Evolutionary conservation across 2,113 vertebrate genomes (phyloP).

Genomic region (Gambusia holbrooki): DNA sequence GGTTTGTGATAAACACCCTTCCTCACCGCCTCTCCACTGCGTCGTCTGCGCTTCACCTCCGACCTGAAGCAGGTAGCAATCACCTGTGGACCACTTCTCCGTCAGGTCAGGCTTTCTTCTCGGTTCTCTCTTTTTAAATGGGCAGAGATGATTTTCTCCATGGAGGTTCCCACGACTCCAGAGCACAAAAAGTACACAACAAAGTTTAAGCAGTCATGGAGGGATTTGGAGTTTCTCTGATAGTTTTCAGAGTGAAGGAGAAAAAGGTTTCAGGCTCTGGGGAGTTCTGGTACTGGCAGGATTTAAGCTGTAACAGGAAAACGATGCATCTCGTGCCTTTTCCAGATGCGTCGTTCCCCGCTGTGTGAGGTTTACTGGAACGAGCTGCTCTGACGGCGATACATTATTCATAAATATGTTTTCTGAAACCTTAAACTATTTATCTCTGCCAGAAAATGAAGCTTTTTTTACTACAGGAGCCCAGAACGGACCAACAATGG

Average conservation of each 20-base stretch:
- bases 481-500: not conserved
- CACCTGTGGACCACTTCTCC: conserved; percentile 9
- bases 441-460: not conserved
- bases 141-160: conserved; percentile 47
- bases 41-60: conserved; percentile 21
- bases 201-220: conserved; percentile 56
- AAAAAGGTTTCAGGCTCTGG: conserved; percentile 25
- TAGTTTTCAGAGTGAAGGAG: conserved; percentile 20
- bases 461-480: not conserved
- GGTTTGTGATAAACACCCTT: conserved; percentile 24
- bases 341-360: not conserved
- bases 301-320: conserved; percentile 16
- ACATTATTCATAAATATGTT: not conserved
- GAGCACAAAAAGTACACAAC: conserved; percentile 47
- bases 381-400: not conserved
- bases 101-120: conserved; percentile 13
- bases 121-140: conserved; percentile 30
- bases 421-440: not conserved
- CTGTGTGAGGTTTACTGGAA: not conserved
- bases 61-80: conserved; percentile 7
- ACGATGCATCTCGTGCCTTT: conserved; percentile 10
- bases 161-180: conserved; percentile 35
- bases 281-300: conserved; percentile 7
- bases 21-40: conserved; percentile 9
- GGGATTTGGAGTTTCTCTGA: conserved; percentile 54